Percentiles rank a stretch among this genome's conserved stretches.
phyloP scores from a whole-genome alignment of 1,140 invertebrate genomes.

The Eufriesea mexicana region DNA sequence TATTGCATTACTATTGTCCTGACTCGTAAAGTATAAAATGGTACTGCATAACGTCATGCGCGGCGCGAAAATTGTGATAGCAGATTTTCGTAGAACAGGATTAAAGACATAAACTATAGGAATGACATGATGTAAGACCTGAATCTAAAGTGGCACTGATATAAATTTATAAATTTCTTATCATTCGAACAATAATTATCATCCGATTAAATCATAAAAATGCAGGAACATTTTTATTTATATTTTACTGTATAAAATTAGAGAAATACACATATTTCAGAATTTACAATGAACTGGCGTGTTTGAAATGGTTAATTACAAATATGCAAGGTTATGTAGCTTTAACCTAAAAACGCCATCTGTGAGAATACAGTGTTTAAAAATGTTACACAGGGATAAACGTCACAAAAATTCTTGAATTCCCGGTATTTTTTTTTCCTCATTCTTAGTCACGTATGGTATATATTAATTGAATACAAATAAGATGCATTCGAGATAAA shows the following conservation, averaged over 20 bases:
- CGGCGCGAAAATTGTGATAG: background rate
- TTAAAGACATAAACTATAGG: too few relatives aligned
- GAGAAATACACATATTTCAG: too few relatives aligned
- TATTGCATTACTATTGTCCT: constrained; percentile 2
- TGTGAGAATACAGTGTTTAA: background rate
- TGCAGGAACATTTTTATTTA: background rate
- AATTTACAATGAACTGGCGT: background rate
- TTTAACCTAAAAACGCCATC: background rate
- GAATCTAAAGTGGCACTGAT: too few relatives aligned
- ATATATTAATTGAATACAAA: background rate
- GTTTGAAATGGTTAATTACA: background rate
- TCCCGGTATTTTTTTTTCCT: background rate
- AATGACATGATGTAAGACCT: background rate
- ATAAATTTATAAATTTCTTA: background rate
- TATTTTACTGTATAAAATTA: background rate
- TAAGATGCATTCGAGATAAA: background rate
- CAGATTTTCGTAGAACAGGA: background rate
- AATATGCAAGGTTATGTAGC: background rate
- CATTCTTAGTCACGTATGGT: background rate
- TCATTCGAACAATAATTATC: background rate
- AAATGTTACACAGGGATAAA: too few relatives aligned
- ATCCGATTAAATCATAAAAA: background rate
- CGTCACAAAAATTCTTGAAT: background rate
- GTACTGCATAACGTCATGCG: too few relatives aligned
- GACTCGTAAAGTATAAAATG: background rate